A percentile compares a stretch with the other conserved stretches of the same genome.
Evolutionary conservation across 2,797 vertebrate species (phyloP).

Genomic region (Lemur catta): DNA sequence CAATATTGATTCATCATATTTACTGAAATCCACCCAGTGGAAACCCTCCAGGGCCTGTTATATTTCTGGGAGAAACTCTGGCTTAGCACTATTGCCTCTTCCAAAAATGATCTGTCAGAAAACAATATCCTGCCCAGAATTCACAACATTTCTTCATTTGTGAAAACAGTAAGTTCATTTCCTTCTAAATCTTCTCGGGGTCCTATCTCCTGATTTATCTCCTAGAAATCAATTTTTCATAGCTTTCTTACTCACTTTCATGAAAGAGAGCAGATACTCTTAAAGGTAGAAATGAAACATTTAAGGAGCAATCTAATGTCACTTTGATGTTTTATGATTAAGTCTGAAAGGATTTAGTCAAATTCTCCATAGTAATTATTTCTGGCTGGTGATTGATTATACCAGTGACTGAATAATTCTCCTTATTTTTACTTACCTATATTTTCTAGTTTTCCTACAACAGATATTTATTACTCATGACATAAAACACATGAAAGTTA

Average conservation of each 20-base stretch:
- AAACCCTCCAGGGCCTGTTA: neutral
- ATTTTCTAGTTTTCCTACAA: constrained; percentile 2
- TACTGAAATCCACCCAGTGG: constrained; percentile 58
- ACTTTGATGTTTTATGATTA: neutral
- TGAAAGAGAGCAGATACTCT: neutral
- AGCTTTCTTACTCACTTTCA: neutral
- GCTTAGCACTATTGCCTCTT: constrained; percentile 37
- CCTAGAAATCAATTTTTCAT: constrained; percentile 55
- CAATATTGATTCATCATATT: constrained; percentile 37
- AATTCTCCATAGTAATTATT: neutral
- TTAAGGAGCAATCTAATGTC: neutral
- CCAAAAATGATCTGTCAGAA: constrained; percentile 55
- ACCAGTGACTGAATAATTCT: neutral
- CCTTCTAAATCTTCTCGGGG: neutral
- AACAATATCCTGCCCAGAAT: constrained; percentile 38
- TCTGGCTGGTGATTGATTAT: neutral
- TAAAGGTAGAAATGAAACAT: neutral
- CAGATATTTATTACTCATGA: neutral
- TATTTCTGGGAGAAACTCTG: constrained; percentile 40
- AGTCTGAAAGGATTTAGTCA: neutral
- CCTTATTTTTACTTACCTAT: neutral
- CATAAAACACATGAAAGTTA: neutral
- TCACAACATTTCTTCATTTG: constrained; percentile 51
- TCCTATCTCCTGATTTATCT: constrained; percentile 26
- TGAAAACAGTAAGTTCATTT: constrained; percentile 65